Percentiles rank a stretch among this genome's conserved stretches.
These are phyloP conservation scores for Trachythela sp. DNA, from an alignment of 64 coral and sea anemone genomes.

Conservation along the genomic window DNA sequence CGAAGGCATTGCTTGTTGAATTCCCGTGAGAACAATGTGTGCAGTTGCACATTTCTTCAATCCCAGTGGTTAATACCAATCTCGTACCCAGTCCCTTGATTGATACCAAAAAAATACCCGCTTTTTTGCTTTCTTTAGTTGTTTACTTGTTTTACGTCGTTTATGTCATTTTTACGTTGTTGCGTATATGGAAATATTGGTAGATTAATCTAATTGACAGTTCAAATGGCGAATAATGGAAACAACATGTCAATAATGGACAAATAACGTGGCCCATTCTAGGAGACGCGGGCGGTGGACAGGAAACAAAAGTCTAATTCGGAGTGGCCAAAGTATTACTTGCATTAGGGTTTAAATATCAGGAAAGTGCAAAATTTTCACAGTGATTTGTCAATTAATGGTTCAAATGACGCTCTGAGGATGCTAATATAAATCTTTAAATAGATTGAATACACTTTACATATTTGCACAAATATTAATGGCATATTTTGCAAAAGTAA, in stretches of 20 bases:
- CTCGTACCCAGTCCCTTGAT: neutral
- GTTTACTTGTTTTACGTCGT: neutral
- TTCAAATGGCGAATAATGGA: neutral
- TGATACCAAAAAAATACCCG: neutral
- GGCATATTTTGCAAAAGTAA: too few relatives aligned
- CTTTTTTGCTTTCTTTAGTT: too few relatives aligned
- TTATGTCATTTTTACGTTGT: neutral
- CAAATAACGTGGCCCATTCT: neutral
- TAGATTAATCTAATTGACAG: neutral
- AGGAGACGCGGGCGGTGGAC: neutral
- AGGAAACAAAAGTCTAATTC: neutral
- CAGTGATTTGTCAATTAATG: too few relatives aligned
- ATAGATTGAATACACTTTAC: too few relatives aligned
- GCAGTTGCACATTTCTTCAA: neutral
- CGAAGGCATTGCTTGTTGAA: neutral
- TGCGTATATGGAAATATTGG: neutral
- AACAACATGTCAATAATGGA: neutral
- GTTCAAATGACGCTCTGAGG: too few relatives aligned
- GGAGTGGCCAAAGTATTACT: neutral
- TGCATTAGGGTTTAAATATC: too few relatives aligned
- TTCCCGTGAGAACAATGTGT: neutral
- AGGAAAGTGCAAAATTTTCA: too few relatives aligned
- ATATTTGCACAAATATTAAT: too few relatives aligned
- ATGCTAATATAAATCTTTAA: too few relatives aligned
- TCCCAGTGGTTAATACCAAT: neutral